Conservation (phyloP, 2,888 invertebrate genomes). For the Pecten maximus region DNA sequence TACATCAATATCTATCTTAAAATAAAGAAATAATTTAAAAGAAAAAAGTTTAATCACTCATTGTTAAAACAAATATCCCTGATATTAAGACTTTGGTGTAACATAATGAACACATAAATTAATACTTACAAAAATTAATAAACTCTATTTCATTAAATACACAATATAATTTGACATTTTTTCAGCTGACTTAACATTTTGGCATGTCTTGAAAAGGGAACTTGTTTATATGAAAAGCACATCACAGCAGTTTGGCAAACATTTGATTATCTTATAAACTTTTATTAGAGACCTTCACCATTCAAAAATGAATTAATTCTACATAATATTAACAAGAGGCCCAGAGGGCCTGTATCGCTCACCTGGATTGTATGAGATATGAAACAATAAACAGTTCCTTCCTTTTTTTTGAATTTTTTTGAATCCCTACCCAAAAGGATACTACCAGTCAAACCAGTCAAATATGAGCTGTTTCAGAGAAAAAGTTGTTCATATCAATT, state of each 20-base stretch:
- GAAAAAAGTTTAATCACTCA: neutral
- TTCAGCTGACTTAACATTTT: neutral
- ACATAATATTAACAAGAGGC: neutral
- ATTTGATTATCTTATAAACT: neutral
- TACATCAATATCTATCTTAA: too few species aligned
- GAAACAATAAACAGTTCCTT: too few species aligned
- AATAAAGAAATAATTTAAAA: too few species aligned
- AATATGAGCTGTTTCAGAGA: too few species aligned
- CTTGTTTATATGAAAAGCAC: neutral
- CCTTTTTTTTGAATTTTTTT: too few species aligned
- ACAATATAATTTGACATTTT: neutral
- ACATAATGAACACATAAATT: neutral
- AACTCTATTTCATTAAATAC: neutral
- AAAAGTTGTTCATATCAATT: too few species aligned
- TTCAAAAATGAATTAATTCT: neutral
- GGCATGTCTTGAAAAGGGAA: neutral
- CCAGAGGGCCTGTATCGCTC: too few species aligned
- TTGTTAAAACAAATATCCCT: neutral
- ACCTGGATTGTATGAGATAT: too few species aligned
- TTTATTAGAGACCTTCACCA: neutral
- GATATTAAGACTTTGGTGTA: neutral
- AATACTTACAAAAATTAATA: neutral
- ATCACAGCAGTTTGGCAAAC: conserved; percentile 20
- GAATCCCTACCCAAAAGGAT: too few species aligned
- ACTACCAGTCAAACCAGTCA: too few species aligned